These are phyloP conservation scores for Nematolebias whitei DNA, from an alignment of 2,113 vertebrate species.

Conservation along the genomic window DNA sequence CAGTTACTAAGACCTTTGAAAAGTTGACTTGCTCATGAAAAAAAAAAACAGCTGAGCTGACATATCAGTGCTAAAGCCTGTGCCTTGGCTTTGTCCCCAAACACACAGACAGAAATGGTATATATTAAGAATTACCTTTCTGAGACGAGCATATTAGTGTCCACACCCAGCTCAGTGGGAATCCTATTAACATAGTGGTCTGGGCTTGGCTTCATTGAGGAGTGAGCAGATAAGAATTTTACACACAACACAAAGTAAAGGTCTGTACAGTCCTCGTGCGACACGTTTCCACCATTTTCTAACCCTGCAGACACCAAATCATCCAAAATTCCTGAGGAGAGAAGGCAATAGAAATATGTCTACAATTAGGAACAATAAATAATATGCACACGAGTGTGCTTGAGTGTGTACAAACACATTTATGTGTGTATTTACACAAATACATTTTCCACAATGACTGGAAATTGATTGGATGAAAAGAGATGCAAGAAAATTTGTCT, in stretches of 20 bases:
- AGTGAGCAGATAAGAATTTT: conserved; percentile 74
- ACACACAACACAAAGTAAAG: conserved; percentile 53
- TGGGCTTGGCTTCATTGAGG: conserved; percentile 55
- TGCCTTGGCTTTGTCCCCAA: conserved; percentile 41
- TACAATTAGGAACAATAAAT: conserved; percentile 68
- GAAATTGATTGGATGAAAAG: conserved; percentile 43
- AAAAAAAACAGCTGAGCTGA: conserved; percentile 30
- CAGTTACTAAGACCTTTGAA: conserved; percentile 18
- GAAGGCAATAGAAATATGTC: conserved; percentile 65
- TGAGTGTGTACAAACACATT: conserved; percentile 40
- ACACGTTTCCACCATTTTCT: conserved; percentile 51
- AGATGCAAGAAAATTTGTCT: conserved; percentile 21
- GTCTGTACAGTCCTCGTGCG: conserved; percentile 50
- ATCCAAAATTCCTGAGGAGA: conserved; percentile 55
- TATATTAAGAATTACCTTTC: conserved; percentile 65
- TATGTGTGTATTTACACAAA: conserved; percentile 19
- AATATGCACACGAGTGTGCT: conserved; percentile 41
- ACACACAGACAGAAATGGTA: conserved; percentile 61
- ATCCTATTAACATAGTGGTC: conserved; percentile 62
- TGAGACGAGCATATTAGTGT: conserved; percentile 61
- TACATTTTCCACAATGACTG: conserved; percentile 44
- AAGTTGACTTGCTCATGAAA: conserved; percentile 22
- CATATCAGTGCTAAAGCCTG: conserved; percentile 46
- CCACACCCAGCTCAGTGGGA: conserved; percentile 50
- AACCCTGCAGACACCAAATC: conserved; percentile 59